A percentile compares a stretch with the other conserved stretches of the same genome.
phyloP scores from a whole-genome alignment of 2,888 invertebrate species.

The Allacma fusca region DNA sequence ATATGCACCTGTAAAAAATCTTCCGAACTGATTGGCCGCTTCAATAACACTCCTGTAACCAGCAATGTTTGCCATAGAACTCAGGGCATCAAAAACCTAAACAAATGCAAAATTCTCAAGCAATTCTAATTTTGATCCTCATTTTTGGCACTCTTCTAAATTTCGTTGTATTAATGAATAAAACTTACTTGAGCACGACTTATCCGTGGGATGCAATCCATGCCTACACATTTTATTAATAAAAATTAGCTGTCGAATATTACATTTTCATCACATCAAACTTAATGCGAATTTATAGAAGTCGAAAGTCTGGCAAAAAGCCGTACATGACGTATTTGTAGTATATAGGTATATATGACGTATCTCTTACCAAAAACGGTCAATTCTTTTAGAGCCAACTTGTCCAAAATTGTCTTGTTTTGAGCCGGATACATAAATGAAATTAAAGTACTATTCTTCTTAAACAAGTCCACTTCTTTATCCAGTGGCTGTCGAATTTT shows the following conservation, averaged over 20 bases:
- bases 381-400: conserved; percentile 74
- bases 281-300: too few species aligned
- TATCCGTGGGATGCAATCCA: conserved; percentile 90
- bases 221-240: conserved; percentile 68
- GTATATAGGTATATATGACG: too few species aligned
- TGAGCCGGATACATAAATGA: conserved; percentile 87
- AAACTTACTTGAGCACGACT: conserved; percentile 76
- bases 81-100: conserved; percentile 82
- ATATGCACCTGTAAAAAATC: conserved; percentile 81
- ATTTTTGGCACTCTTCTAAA: too few species aligned
- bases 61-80: conserved; percentile 90
- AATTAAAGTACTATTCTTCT: conserved; percentile 75
- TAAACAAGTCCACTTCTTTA: conserved; percentile 74
- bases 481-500: conserved; percentile 78
- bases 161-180: too few species aligned
- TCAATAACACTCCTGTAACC: conserved; percentile 89
- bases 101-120: background rate
- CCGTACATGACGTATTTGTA: too few species aligned
- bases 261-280: too few species aligned
- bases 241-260: conserved; percentile 18
- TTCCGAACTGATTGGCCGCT: conserved; percentile 87
- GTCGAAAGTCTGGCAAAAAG: too few species aligned
- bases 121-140: too few species aligned
- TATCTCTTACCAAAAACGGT: conserved; percentile 77
- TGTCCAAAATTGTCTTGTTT: conserved; percentile 77